Conservation (phyloP, 2,888 invertebrate species). For the Pterobdella sp. region DNA sequence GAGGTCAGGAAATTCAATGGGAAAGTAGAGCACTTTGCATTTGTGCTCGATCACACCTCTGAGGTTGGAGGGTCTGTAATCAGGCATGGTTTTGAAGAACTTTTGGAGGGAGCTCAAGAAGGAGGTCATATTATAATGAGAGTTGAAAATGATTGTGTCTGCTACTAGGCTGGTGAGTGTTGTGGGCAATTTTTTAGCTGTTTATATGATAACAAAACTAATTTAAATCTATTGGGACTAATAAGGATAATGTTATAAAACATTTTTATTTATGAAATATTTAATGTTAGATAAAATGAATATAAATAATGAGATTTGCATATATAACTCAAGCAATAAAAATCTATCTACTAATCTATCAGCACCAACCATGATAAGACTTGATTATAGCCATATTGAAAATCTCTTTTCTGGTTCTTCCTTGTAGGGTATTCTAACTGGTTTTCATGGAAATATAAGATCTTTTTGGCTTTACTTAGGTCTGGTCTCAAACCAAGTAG, state of each 20-base stretch:
- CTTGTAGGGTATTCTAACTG: slow-evolving; percentile 65
- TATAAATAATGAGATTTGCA: no score
- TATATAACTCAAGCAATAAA: no score
- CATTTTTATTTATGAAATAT: no score
- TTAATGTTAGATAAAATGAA: no score
- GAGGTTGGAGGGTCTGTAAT: slow-evolving; percentile 58
- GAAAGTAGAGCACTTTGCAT: slow-evolving; percentile 61
- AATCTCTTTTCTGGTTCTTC: slow-evolving; percentile 62
- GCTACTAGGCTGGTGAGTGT: slow-evolving; percentile 58
- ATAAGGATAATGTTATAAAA: no score
- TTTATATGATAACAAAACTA: no score
- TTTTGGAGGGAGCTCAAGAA: slow-evolving; percentile 60
- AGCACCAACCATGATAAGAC: slow-evolving; percentile 55
- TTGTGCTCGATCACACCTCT: slow-evolving; percentile 57
- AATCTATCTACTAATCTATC: no score
- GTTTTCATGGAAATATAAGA: slow-evolving; percentile 71
- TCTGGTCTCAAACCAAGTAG: slow-evolving; percentile 63
- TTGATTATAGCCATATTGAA: slow-evolving; percentile 70
- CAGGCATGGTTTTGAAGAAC: slow-evolving; percentile 62
- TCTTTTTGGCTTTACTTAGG: slow-evolving; percentile 57
- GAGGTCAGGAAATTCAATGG: slow-evolving; percentile 48
- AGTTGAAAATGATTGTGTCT: slow-evolving; percentile 65
- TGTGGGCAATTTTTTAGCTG: no score
- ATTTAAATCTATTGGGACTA: no score
- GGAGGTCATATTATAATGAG: slow-evolving; percentile 62